A percentile compares a stretch with the other conserved stretches of the same genome.
phyloP scores from a whole-genome alignment of 2,113 vertebrate species.

The Oryzias javanicus region DNA sequence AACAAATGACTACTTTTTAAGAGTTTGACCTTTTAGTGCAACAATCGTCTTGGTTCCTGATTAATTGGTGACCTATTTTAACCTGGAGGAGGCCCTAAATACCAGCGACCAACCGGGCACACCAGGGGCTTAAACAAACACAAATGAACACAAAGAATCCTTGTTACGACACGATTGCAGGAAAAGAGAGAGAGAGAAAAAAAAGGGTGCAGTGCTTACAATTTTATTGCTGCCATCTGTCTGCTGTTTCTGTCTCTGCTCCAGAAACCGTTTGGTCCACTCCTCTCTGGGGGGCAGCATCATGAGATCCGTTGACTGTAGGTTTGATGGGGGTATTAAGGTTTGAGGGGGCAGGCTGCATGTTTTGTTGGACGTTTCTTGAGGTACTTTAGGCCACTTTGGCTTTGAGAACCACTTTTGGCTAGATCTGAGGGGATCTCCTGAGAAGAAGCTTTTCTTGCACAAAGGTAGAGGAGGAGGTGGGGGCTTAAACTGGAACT shows the following conservation, averaged over 20 bases:
- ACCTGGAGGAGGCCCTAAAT: too few relatives aligned
- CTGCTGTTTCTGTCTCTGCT: constrained; percentile 75
- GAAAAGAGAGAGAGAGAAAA: not conserved
- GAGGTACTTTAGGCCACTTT: constrained; percentile 83
- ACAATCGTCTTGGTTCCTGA: too few relatives aligned
- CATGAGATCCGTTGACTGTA: constrained; percentile 77
- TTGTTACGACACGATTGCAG: not conserved
- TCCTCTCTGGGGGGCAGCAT: constrained; percentile 79
- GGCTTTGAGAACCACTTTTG: constrained; percentile 86
- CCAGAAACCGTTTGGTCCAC: constrained; percentile 83
- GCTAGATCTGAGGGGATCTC: constrained; percentile 58
- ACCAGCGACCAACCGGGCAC: too few relatives aligned
- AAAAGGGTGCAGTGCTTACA: constrained; percentile 63
- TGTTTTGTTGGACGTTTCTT: constrained; percentile 77
- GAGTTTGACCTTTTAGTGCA: too few relatives aligned
- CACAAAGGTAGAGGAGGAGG: constrained; percentile 71
- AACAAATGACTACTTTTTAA: too few relatives aligned
- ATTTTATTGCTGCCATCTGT: constrained; percentile 81
- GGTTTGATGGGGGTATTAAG: constrained; percentile 86
- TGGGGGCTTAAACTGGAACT: constrained; percentile 78
- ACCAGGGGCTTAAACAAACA: not conserved
- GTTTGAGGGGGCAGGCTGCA: constrained; percentile 84
- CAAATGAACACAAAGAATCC: not conserved
- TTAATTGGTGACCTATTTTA: too few relatives aligned
- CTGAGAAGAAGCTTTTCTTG: constrained; percentile 65